Evolutionary conservation across 2,113 vertebrate genomes (phyloP), one percentile per base, ranked within the genome.

Genomic region (Eclectus roratus): DNA sequence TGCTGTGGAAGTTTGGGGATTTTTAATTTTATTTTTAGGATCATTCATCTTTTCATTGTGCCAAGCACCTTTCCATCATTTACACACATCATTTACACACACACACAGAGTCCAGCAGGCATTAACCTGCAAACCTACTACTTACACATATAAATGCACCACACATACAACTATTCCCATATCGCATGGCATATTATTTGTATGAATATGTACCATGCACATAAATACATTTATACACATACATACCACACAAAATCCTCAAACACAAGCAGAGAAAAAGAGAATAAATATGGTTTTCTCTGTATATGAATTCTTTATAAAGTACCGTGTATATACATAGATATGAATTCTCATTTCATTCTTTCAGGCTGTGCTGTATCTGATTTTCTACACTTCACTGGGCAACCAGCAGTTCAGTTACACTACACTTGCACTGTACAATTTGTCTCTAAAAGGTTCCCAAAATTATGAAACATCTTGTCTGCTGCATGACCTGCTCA

Each of bases 311-410:
- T 97, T 97, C 97, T 96, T 97, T 71, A 84, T 89, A 96, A 97
- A 98, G 91, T 91, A 50, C 94, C 53, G 11, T 93, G 96, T 96
- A 80, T 78, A 91, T 96, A 95, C 95, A 96, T 63, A 97, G 94
- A 93, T 96, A 97, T 93, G 95, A 98, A 98, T 98, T 97, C 95
- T 94, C 24, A 56, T 96, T 96, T 97, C 97, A 97, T 97, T 98
- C 97, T 98, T 97, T 94, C 97, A 98, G 97, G 97, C 97, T 93
- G 96, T 97, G 97, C 98, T 98, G 98, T 97, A 98, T 99, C 98
- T 99, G 98, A 99, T 99, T 99, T 98, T 98, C 98, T 98, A 98
- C 98, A 99, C 99, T 98, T 98, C 97, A 97, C 93, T 98, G 98
- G 98, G 98, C 98, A 98, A 98, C 98, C 98, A 98, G 98, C 98